Conservation (phyloP, 2,113 vertebrate species). For the Echinops telfairi region DNA sequence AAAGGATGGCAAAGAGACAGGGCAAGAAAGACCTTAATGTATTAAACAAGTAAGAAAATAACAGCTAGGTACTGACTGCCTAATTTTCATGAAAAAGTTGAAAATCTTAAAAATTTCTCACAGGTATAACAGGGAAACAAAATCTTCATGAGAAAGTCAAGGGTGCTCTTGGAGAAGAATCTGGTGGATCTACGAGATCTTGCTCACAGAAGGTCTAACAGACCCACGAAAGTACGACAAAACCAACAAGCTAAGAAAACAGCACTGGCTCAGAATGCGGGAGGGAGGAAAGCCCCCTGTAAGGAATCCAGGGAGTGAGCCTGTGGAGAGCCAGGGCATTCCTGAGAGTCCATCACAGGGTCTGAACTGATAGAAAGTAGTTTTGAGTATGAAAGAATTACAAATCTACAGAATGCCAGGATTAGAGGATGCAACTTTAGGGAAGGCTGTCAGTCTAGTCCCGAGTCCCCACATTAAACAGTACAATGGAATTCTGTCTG, state of each 20-base stretch:
- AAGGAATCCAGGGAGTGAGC: conserved; percentile 17
- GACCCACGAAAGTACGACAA: neutral
- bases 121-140: neutral
- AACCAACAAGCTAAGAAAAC: conserved; percentile 15
- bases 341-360: conserved; percentile 13
- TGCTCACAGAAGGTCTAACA: neutral
- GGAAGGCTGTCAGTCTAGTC: neutral
- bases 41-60: neutral
- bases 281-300: conserved; percentile 4
- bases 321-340: neutral
- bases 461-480: neutral
- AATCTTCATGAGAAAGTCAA: neutral
- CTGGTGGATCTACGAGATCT: neutral
- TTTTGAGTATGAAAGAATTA: conserved; percentile 3
- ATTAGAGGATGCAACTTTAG: neutral
- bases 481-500: neutral
- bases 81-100: neutral
- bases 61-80: neutral
- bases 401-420: neutral
- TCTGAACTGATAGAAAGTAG: neutral
- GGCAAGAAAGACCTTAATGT: no score
- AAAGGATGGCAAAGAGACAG: no score
- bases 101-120: conserved; percentile 36
- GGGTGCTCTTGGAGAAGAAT: neutral
- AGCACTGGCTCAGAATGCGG: neutral